Evolutionary conservation across 2,113 vertebrate species (phyloP).

Genomic region (Lophura nycthemera): DNA sequence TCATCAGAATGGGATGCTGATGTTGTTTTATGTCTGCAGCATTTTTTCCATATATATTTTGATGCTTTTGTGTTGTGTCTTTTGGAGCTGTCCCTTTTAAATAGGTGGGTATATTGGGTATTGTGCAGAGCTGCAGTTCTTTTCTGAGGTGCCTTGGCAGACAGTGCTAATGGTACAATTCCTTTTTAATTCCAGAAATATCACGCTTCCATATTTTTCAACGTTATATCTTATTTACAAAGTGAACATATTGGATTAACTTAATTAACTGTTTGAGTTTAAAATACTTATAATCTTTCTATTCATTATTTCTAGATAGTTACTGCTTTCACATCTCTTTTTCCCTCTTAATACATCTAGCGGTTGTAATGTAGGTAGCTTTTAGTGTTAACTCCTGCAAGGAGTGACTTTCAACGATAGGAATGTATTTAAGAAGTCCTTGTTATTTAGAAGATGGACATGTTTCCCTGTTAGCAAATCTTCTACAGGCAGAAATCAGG

Average conservation of each 20-base stretch:
- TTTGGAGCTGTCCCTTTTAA: neutral
- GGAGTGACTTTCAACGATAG: constrained; percentile 31
- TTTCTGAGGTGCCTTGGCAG: neutral
- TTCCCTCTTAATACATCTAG: neutral
- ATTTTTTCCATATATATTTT: neutral
- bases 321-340: neutral
- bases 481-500: neutral
- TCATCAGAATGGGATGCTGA: neutral
- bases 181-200: neutral
- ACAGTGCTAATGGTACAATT: neutral
- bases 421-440: constrained; percentile 10
- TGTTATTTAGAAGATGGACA: constrained; percentile 30
- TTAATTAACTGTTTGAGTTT: neutral
- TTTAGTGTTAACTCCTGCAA: constrained; percentile 6
- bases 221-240: neutral
- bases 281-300: neutral
- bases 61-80: neutral
- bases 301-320: neutral
- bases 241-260: neutral
- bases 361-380: neutral
- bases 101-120: rapidly evolving
- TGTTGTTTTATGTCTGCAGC: neutral
- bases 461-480: constrained; percentile 15
- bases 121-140: neutral
- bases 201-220: neutral